Evolutionary conservation across 2,113 vertebrate genomes (phyloP).

Genomic region (Phalacrocorax brasilianus): DNA sequence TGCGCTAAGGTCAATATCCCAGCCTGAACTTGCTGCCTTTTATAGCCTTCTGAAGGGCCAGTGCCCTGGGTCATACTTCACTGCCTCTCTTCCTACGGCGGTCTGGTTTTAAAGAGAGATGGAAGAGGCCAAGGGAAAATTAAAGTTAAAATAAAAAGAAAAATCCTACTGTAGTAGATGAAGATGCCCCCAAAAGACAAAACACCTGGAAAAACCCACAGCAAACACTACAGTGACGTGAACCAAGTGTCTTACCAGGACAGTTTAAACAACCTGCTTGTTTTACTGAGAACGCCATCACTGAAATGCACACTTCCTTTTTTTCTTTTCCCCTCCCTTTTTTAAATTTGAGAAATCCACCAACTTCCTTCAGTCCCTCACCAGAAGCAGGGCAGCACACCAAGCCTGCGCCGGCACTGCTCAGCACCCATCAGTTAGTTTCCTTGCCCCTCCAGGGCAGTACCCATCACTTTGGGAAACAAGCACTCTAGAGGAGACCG

Average conservation of each 20-base stretch:
- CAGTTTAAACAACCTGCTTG: not conserved
- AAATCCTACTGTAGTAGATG: not conserved
- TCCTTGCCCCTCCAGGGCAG: not conserved
- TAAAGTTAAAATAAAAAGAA: not conserved
- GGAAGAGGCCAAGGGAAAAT: not conserved
- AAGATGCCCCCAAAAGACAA: not conserved
- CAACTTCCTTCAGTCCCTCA: not conserved
- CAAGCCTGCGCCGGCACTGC: rapidly evolving
- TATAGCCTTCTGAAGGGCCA: not conserved
- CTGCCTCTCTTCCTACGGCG: not conserved
- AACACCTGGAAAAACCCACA: rapidly evolving
- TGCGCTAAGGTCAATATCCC: slow-evolving; percentile 27
- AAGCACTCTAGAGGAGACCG: not conserved
- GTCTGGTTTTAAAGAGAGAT: not conserved
- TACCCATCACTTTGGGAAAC: not conserved
- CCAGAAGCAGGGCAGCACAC: not conserved
- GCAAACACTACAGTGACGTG: not conserved
- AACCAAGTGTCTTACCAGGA: not conserved
- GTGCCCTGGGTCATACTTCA: not conserved
- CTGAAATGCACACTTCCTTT: not conserved
- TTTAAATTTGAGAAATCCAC: not conserved
- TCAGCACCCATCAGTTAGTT: not conserved
- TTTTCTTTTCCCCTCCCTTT: not conserved
- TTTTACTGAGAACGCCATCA: not conserved
- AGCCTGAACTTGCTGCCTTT: slow-evolving; percentile 12